Evolutionary conservation across 2,888 invertebrate species (phyloP).

Genomic region (Ptychoptera albimana): DNA sequence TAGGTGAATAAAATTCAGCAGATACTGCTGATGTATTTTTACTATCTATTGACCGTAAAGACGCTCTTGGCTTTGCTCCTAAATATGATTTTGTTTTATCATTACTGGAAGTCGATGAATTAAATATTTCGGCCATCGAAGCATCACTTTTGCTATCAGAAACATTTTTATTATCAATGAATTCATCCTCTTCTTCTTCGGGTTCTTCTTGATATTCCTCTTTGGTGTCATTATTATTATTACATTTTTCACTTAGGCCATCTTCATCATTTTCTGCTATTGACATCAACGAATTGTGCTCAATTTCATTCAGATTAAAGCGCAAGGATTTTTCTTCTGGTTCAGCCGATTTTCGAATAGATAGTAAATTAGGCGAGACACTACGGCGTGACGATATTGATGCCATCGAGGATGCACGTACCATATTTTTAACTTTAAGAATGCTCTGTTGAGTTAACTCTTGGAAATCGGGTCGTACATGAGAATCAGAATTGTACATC

Average conservation of each 20-base stretch:
- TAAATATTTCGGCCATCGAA: not conserved
- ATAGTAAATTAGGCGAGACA: not conserved
- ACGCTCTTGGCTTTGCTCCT: not conserved
- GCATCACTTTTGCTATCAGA: not conserved
- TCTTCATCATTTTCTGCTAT: no score
- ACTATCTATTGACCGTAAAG: not conserved
- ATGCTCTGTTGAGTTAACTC: conserved; percentile 8
- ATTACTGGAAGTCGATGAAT: not conserved
- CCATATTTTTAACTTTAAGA: conserved; percentile 6
- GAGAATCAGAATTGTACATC: conserved; percentile 1
- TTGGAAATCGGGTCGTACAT: conserved; percentile 2
- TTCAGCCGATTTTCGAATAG: conserved; percentile 1
- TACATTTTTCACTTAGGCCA: no score
- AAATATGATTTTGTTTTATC: not conserved
- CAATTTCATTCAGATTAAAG: conserved; percentile 8
- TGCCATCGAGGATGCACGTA: not conserved
- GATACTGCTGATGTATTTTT: not conserved
- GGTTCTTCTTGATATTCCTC: not conserved
- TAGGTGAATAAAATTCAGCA: conserved; percentile 7
- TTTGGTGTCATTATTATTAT: not conserved
- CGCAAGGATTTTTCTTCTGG: conserved; percentile 11
- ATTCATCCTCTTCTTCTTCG: not conserved
- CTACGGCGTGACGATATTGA: conserved; percentile 1
- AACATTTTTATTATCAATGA: not conserved
- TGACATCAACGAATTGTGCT: not conserved